Conservation (phyloP, 2,888 invertebrate species). For the Listrodromus nycthemerus region DNA sequence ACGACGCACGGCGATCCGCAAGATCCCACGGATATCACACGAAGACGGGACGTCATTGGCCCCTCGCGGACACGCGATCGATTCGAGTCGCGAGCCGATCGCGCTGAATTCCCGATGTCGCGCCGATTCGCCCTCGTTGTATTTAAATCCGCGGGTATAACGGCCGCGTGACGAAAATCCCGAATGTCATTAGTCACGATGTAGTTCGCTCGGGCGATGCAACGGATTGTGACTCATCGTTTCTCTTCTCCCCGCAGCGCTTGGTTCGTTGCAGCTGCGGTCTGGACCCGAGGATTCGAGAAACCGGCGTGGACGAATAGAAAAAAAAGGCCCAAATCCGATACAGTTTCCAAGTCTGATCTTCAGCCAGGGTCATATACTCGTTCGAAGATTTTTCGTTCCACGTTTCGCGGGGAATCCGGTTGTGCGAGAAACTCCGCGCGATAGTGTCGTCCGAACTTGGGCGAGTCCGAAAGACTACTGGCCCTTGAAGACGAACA, state of each 20-base stretch:
- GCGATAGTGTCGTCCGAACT: constrained; percentile 22
- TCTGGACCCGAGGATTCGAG: neutral
- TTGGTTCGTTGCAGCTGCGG: neutral
- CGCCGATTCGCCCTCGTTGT: neutral
- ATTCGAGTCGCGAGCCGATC: neutral
- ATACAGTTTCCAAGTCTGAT: neutral
- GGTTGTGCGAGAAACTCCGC: neutral
- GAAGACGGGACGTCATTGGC: neutral
- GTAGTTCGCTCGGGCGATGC: neutral
- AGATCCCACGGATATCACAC: neutral
- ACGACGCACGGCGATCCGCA: neutral
- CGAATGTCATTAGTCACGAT: neutral
- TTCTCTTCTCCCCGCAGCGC: neutral
- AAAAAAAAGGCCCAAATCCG: neutral
- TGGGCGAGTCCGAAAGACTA: constrained; percentile 35
- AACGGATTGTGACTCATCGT: neutral
- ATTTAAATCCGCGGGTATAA: neutral
- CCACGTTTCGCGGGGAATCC: neutral
- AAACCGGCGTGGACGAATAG: neutral
- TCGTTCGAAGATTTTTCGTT: neutral
- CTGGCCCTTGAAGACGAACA: constrained; percentile 33
- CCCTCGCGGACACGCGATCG: neutral
- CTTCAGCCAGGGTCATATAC: neutral
- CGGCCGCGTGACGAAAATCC: neutral
- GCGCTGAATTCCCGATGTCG: no score